phyloP scores from a whole-genome alignment of 2,888 invertebrate species.

The Meiosimyza platycephala region DNA sequence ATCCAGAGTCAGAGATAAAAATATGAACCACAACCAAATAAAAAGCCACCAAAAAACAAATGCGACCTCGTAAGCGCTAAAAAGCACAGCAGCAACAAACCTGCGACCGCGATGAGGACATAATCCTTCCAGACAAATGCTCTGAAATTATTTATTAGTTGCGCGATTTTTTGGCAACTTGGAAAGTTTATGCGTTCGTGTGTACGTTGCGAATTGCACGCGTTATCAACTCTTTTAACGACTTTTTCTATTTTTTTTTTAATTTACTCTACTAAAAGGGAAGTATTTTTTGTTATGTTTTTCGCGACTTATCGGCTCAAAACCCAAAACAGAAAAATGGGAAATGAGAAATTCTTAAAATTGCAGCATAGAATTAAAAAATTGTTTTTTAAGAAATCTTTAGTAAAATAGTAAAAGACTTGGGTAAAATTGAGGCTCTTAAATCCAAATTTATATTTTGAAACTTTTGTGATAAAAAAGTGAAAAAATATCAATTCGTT shows the following conservation, averaged over 20 bases:
- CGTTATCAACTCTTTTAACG: conserved; percentile 34
- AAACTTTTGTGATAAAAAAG: too few relatives aligned
- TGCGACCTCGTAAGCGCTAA: not conserved
- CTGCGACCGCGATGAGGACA: conserved; percentile 22
- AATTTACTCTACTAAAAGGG: not conserved
- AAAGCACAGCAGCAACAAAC: conserved; percentile 5
- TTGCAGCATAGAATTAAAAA: too few relatives aligned
- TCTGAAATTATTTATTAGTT: conserved; percentile 47
- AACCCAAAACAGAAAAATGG: too few relatives aligned
- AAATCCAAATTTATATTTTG: too few relatives aligned
- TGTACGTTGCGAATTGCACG: conserved; percentile 19
- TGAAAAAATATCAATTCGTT: too few relatives aligned
- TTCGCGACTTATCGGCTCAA: too few relatives aligned
- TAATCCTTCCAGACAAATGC: conserved; percentile 56
- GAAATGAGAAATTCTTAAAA: too few relatives aligned
- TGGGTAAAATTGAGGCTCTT: not conserved
- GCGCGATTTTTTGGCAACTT: conserved; percentile 36
- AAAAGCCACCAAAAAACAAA: not conserved
- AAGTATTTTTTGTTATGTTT: too few relatives aligned
- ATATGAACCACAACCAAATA: conserved; percentile 23
- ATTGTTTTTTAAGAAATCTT: too few relatives aligned
- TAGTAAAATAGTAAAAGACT: not conserved
- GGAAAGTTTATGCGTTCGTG: conserved; percentile 21
- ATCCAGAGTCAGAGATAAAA: conserved; percentile 35
- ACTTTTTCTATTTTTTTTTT: conserved; percentile 21